Evolutionary conservation across 2,797 vertebrate genomes (phyloP), one percentile per base, ranked within the genome.

Genomic region (Brotogeris chrysoptera): DNA sequence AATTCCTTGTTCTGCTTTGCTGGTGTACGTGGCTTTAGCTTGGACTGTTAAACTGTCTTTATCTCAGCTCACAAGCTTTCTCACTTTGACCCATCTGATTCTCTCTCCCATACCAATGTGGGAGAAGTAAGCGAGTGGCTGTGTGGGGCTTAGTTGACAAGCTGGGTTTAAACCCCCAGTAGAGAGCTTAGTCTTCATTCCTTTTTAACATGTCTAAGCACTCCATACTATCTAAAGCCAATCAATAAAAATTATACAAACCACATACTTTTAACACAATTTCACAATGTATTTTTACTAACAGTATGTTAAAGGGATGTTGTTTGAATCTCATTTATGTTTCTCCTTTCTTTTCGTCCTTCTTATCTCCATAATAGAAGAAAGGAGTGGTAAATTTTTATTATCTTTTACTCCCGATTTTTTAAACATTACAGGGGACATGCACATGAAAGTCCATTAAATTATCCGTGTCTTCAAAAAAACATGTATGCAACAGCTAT

Each of bases 351-450:
- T 43, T 65, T 77, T 32, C 34, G 78, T 60, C 4, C 8, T 14
- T 47, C 8, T 13, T 43, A 8, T 44, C 20, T 13, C 6, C 0
- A 34, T n/a, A 61, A 32, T 36, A 28, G 1, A 39, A 80, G 1
- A 52, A 65, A 74, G 7, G 2, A 66, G 2, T 8, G 57, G 38
- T 38, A 41, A 66, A 53, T 88, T 32, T 95, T 93, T 80, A 74
- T 91, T 92, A 30, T 74, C 21, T 73, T 88, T 84, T 43, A 57
- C 93, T 93, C 82, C 46, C 81, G 28, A 64, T 96, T 94, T 97
- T 92, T 76, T 86, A 64, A 72, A 28, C 34, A 52, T n/a, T 46
- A 61, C 12, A 82, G 21, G 57, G 32, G 27, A 82, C 18, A 73
- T 64, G 36, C 5, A 93, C 87, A 88, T 55, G 57, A 92, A 94